These are phyloP conservation scores for Allacma fusca DNA, from an alignment of 2,888 invertebrate species.

Conservation along the genomic window DNA sequence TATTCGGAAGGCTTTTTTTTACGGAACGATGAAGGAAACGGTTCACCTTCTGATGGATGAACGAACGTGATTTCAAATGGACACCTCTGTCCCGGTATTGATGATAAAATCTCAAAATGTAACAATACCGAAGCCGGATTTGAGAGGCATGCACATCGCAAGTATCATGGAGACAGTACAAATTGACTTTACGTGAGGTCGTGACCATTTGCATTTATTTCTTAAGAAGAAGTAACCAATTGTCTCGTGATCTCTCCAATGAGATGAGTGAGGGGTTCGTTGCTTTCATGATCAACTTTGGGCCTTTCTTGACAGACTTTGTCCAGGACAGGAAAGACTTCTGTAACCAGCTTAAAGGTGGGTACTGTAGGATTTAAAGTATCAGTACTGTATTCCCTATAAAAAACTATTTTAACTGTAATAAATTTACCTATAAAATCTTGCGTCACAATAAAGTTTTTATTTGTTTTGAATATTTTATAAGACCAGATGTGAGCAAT, in stretches of 20 bases:
- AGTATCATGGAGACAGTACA: slow-evolving; percentile 13
- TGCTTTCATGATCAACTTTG: neutral
- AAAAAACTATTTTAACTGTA: no score
- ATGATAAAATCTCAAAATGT: slow-evolving; percentile 40
- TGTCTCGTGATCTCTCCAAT: no score
- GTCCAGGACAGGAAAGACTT: no score
- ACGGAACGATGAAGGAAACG: no score
- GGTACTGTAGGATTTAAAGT: no score
- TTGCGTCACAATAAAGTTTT: neutral
- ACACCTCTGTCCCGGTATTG: no score
- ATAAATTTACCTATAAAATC: neutral
- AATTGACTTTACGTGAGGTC: neutral
- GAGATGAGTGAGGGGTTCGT: neutral
- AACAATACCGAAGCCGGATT: slow-evolving; percentile 13
- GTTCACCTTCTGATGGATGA: no score
- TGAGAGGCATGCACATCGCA: slow-evolving; percentile 28
- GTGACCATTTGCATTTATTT: neutral
- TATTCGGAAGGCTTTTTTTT: slow-evolving; percentile 24
- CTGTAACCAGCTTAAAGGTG: neutral
- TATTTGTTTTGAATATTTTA: neutral
- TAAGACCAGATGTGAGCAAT: neutral
- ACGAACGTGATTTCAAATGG: no score
- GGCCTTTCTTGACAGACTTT: neutral
- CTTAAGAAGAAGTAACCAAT: slow-evolving; percentile 11
- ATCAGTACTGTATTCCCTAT: neutral